These are phyloP conservation scores for Helostoma temminkii DNA, from an alignment of 2,797 vertebrate species.

Conservation along the genomic window DNA sequence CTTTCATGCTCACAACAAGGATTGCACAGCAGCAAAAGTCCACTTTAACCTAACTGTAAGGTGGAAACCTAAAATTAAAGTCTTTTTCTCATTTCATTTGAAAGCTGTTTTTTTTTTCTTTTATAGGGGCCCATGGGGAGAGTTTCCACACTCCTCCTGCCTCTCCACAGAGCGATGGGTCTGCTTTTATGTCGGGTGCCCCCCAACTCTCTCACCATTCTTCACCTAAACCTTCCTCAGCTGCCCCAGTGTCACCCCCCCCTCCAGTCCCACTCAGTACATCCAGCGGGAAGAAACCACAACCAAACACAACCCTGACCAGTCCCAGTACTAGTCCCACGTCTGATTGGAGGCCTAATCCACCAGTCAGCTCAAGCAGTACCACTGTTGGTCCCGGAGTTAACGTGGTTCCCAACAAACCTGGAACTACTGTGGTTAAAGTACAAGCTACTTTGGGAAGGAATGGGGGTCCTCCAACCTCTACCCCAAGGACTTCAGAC, in stretches of 20 bases:
- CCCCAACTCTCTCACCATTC: constrained; percentile 21
- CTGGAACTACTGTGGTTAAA: constrained; percentile 39
- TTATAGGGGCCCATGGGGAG: constrained; percentile 71
- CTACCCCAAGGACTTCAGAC: constrained; percentile 46
- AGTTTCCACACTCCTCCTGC: constrained; percentile 82
- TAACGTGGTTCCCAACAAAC: constrained; percentile 40
- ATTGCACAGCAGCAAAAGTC: no score
- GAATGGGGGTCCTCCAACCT: constrained; percentile 59
- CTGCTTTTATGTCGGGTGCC: constrained; percentile 16
- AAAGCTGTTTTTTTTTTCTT: constrained; percentile 3
- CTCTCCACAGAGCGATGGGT: constrained; percentile 67
- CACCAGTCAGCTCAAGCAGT: constrained; percentile 37
- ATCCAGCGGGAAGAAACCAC: constrained; percentile 48
- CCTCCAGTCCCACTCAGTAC: constrained; percentile 32
- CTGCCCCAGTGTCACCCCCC: constrained; percentile 44
- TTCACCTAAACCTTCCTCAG: constrained; percentile 33
- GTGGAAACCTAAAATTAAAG: not conserved
- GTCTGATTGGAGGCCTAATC: constrained; percentile 55
- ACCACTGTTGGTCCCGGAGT: constrained; percentile 24
- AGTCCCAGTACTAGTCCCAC: constrained; percentile 36
- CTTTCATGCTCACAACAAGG: no score
- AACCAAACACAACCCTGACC: constrained; percentile 7
- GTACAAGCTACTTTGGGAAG: constrained; percentile 39
- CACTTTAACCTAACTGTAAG: not conserved
- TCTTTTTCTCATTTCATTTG: not conserved